Base-by-base conservation (phyloP, 2,888 invertebrate genomes). In the Parnassius glacialis region DNA sequence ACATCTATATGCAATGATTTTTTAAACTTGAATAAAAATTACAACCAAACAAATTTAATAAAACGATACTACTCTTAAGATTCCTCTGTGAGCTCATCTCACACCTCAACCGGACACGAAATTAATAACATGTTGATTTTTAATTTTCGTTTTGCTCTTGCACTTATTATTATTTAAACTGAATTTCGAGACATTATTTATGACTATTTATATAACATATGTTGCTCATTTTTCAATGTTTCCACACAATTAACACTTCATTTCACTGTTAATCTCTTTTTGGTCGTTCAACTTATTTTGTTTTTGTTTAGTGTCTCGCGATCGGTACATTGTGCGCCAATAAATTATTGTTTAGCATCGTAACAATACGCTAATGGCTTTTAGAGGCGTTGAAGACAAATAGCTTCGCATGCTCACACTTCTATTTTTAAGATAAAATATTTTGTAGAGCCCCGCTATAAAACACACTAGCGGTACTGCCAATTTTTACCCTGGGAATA, bases 141-240 rank as follows among this genome's bases (percentile, higher is more conserved):
- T 90, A 88, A 84, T 87, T 89, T 81, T 85, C 87, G 81, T 87
- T 85, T 81, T 79, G 79, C 78, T 86, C 83, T 84, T 87, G 87
- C 86, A 89, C 87, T 90, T 91, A 89, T 90, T 90, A 90, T 90
- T 90, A 89, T 87, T 91, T 90, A 90, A 90, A 89, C 90, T 89
- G 88, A 88, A 89, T 88, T 87, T 87, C 84, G 85, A 85, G 80
- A 67, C 75, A 80, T 88, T 90, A 90, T 90, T 91, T 91, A 90
- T 90, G 84, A 87, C 84, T 91, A 90, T 90, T 91, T 90, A 90
- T 90, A 90, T 90, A 90, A 90, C 88, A 85, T 90, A 91, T 90
- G 90, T 86, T 88, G 88, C 89, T 87, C 89, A 90, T 91, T 90
- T 89, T 87, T 91, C 90, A 90, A 90, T 90, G 90, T 89, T 84